phyloP scores from a whole-genome alignment of 2,797 vertebrate species.

The Danio aesculapii region DNA sequence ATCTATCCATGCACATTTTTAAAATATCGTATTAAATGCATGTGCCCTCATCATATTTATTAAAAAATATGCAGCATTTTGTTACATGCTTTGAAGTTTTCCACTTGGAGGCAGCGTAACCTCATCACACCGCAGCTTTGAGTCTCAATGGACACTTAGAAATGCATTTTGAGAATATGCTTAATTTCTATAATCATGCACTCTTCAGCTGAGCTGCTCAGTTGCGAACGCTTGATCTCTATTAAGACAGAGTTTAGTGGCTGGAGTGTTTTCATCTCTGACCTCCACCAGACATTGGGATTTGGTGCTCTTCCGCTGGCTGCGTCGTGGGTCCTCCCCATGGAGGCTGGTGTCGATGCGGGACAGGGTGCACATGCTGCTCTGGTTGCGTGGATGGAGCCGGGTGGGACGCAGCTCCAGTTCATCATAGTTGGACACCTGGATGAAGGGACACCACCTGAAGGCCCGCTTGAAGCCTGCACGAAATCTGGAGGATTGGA shows the following conservation, averaged over 20 bases:
- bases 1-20: too few species aligned
- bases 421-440: constrained; percentile 87
- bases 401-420: constrained; percentile 86
- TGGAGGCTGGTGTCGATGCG: constrained; percentile 87
- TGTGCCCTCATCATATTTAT: too few species aligned
- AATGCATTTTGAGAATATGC: background rate
- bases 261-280: constrained; percentile 70
- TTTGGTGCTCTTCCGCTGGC: constrained; percentile 76
- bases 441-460: constrained; percentile 92
- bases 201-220: constrained; percentile 74
- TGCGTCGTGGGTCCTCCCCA: constrained; percentile 62
- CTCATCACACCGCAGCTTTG: background rate
- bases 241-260: constrained; percentile 70
- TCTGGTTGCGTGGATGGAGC: constrained; percentile 84
- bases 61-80: background rate
- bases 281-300: constrained; percentile 62
- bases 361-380: constrained; percentile 90
- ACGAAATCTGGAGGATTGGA: constrained; percentile 81
- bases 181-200: background rate
- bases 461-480: constrained; percentile 93
- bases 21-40: too few species aligned
- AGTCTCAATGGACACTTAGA: background rate
- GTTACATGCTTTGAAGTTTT: background rate
- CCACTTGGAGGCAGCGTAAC: constrained; percentile 34
- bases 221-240: constrained; percentile 70